These are phyloP conservation scores for Cyanoderma ruficeps DNA, from an alignment of 2,113 vertebrate species.

Conservation along the genomic window DNA sequence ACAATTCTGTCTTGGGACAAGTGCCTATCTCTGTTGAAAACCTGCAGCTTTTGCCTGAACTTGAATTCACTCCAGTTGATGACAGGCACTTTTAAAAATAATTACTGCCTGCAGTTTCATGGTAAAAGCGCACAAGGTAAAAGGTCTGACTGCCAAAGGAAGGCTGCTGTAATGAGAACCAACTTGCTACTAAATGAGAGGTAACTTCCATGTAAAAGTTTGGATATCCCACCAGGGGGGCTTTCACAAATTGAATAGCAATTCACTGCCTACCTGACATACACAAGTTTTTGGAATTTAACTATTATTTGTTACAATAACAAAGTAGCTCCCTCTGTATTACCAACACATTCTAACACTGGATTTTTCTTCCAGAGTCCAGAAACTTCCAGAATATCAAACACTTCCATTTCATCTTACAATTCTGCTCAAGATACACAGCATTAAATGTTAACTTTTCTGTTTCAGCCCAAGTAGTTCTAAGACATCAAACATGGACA, in stretches of 20 bases:
- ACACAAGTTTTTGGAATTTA: not conserved
- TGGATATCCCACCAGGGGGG: not conserved
- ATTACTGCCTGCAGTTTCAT: not conserved
- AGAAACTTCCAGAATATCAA: not conserved
- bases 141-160: not conserved
- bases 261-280: not conserved
- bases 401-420: not conserved
- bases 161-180: not conserved
- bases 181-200: not conserved
- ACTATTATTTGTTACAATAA: not conserved
- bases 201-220: not conserved
- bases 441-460: not conserved
- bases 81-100: not conserved
- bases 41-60: not conserved
- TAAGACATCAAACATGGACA: not conserved
- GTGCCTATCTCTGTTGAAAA: not conserved
- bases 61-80: not conserved
- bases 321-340: not conserved
- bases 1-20: not conserved
- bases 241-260: not conserved
- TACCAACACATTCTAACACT: not conserved
- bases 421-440: not conserved
- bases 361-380: not conserved
- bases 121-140: not conserved
- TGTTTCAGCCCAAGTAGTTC: not conserved